Base-by-base conservation (phyloP, 2,888 invertebrate genomes). In the Chaitophorus viminalis region DNA sequence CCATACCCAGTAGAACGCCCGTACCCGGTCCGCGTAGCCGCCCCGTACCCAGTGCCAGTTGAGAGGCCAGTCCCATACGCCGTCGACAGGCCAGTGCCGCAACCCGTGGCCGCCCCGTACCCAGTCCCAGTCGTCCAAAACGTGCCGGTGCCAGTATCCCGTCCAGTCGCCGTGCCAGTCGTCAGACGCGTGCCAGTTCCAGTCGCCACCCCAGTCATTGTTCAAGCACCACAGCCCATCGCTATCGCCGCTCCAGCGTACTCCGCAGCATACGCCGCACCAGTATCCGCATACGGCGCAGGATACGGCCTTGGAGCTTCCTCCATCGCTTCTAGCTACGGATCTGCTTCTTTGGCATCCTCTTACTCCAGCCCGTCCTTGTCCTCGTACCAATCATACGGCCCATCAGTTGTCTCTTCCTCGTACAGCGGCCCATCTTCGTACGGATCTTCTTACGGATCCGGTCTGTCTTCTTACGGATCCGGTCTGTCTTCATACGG, bases 1-100 rank as follows among this genome's bases (percentile, higher is more conserved):
- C 86, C 86, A 29, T 87, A 79, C 74, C 86, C 86, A 8, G 79
- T 87, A 31, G 86, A 87, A 31, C 74, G 72, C 1, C 86, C 86
- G n/a, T 87, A 87, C 39, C 36, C 86, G 4, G 86, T 87, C 39
- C 79, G 77, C 18, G 86, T 87, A 6, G 72, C 86, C 72, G 79
- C 86, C 8, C 86, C 86, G 2, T 87, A 87, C 60, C 86, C 78
- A n/a, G 86, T 87, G 0, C 86, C 86, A 6, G 86, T 87, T 0
- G 86, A 87, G 4, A 87, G 79, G 36, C 86, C 86, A n/a, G 60
- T 87, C 4, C 86, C 86, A 9, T 87, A 87, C 72, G 6, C 78
- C 25, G 86, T 87, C 36, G 79, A 87, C 39, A 72, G 79, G 25
- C 86, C 86, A 8, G 79, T 87, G 3, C 72, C 86, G 9, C 86